Percentiles rank a stretch among this genome's conserved stretches.
Conservation (phyloP, 2,888 invertebrate genomes). For the Napeogenes sylphis region DNA sequence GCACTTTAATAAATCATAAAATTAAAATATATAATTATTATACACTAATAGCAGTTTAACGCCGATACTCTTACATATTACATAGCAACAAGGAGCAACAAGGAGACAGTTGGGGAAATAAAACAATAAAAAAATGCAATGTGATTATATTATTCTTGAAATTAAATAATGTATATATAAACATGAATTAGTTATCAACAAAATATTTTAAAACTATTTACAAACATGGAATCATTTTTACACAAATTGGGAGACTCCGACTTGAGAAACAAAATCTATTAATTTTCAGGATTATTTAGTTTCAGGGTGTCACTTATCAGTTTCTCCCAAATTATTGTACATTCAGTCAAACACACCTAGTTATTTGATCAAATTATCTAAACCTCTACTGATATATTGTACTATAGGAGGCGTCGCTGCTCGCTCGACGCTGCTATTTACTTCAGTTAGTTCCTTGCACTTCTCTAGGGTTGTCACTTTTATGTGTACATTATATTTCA, state of each 20-base stretch:
- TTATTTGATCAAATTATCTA: slow-evolving; percentile 9
- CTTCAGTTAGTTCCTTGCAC: background rate
- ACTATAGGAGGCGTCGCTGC: background rate
- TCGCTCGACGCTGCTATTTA: background rate
- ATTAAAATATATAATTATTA: no score
- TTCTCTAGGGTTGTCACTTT: background rate
- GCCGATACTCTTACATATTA: no score
- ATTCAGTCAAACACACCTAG: background rate
- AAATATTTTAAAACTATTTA: slow-evolving; percentile 63
- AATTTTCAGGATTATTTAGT: no score
- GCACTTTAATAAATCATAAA: no score
- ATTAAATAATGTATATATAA: slow-evolving; percentile 68
- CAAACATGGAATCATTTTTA: slow-evolving; percentile 48
- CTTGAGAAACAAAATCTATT: background rate
- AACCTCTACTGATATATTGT: background rate
- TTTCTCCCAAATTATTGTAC: slow-evolving; percentile 18
- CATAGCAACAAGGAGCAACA: no score
- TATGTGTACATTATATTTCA: background rate
- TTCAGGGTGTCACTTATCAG: background rate
- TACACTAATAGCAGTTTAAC: no score
- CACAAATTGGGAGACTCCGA: slow-evolving; percentile 30
- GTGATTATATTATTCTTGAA: slow-evolving; percentile 72
- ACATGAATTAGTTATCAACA: slow-evolving; percentile 64
- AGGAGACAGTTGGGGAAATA: slow-evolving; percentile 6
- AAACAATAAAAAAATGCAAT: slow-evolving; percentile 66